Base-by-base conservation (phyloP, 2,113 vertebrate species). In the Cynocephalus volans region DNA sequence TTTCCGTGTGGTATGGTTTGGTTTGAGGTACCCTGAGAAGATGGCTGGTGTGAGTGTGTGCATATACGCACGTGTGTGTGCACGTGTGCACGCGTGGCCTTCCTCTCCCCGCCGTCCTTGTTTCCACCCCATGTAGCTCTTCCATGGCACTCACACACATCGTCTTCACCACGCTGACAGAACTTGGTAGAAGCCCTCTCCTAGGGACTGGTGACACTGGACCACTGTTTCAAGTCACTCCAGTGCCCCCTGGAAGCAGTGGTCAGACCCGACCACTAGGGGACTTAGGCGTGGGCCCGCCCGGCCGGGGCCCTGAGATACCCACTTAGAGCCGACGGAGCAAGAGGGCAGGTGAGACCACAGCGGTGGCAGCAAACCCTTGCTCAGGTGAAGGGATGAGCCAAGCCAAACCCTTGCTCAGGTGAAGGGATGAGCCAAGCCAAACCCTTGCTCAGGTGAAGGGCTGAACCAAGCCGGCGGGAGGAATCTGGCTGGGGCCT, bases 401-500 rank as follows among this genome's bases (percentile, higher is more conserved):
- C 41, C 41, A 41, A 41, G 41, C n/a, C 31, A 88, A 67, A 3
- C 28, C 0, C 64, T 23, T 70, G 31, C 45, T 60, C 50, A 7
- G 58, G 23, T 10, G 28, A 82, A 31, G 60, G 31, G 31, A 48
- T 60, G 56, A n/a, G n/a, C n/a, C n/a, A n/a, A n/a, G n/a, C n/a
- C 31, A 88, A 67, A 3, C 28, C 0, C 64, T 19, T 70, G 31
- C 45, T 60, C 50, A 7, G 58, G 23, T 11, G 28, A 82, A 31
- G 60, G 33, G 31, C 54, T 10, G 8, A 17, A 3, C 48, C 26
- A 2, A 58, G 58, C 45, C 28, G 7, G 60, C 3, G 41, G 11
- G 5, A 6, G 41, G 54, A 4, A 5, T 1, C 70, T 24, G 54
- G 10, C 36, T 1, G 15, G 6, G 8, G 6, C 9, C 36, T 3